Conservation (phyloP, 2,797 vertebrate species). For the Molothrus ater region DNA sequence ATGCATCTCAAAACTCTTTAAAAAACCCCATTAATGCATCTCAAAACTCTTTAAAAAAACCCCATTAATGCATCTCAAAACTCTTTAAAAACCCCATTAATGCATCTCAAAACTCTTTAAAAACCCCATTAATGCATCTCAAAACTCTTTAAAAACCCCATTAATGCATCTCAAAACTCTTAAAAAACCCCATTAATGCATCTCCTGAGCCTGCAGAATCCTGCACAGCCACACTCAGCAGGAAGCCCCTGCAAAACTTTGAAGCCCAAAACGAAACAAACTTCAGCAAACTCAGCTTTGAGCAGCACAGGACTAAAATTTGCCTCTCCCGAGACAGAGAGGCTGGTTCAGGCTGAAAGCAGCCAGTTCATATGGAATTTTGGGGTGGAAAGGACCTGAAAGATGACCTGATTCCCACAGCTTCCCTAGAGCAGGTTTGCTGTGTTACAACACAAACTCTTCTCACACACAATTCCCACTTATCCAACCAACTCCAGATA, state of each 20-base stretch:
- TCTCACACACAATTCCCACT: background rate
- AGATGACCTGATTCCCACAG: background rate
- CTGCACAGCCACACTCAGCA: fast-evolving
- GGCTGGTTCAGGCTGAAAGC: background rate
- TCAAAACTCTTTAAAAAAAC: background rate
- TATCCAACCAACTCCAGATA: background rate
- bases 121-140: no score
- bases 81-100: no score
- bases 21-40: no score
- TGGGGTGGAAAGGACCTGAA: background rate
- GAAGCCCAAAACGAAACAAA: background rate
- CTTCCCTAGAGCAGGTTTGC: fast-evolving
- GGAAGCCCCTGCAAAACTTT: background rate
- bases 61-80: no score
- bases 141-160: no score
- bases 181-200: background rate
- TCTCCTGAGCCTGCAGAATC: background rate
- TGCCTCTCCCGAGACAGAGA: background rate
- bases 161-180: no score
- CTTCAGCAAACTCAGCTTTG: background rate
- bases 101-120: fast-evolving
- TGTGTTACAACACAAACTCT: fast-evolving
- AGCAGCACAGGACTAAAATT: background rate
- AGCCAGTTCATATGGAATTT: fast-evolving
- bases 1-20: no score